phyloP scores from a whole-genome alignment of 1,140 invertebrate genomes.

The Camponotus pennsylvanicus region DNA sequence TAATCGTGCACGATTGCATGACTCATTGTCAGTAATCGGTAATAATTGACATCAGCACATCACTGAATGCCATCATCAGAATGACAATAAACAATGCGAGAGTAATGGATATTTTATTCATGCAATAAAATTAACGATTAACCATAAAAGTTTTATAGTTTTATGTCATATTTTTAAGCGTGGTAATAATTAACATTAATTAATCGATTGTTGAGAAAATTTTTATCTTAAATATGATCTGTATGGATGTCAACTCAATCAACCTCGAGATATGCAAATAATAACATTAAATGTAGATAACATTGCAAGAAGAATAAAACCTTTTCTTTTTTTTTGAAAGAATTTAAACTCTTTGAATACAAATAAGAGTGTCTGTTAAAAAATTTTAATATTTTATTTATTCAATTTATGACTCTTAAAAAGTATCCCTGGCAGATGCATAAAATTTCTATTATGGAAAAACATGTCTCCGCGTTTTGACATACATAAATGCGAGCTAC shows the following conservation, averaged over 20 bases:
- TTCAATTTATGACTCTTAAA: too few species aligned
- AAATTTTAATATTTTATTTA: too few species aligned
- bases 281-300: background rate
- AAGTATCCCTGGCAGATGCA: too few species aligned
- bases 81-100: conserved; percentile 28
- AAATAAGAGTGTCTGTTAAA: background rate
- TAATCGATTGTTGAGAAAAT: background rate
- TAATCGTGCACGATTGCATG: conserved; percentile 1
- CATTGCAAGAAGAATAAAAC: background rate
- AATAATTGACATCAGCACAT: conserved; percentile 28
- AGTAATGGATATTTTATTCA: background rate
- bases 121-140: conserved; percentile 36
- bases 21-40: background rate
- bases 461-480: too few species aligned
- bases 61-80: background rate
- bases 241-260: background rate
- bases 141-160: conserved; percentile 25
- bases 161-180: background rate
- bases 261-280: too few species aligned
- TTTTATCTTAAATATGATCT: background rate
- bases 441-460: background rate
- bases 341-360: background rate
- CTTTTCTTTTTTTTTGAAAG: background rate
- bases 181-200: conserved; percentile 24
- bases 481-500: too few species aligned